phyloP scores from a whole-genome alignment of 2,888 invertebrate species.

The Ischnura elegans region DNA sequence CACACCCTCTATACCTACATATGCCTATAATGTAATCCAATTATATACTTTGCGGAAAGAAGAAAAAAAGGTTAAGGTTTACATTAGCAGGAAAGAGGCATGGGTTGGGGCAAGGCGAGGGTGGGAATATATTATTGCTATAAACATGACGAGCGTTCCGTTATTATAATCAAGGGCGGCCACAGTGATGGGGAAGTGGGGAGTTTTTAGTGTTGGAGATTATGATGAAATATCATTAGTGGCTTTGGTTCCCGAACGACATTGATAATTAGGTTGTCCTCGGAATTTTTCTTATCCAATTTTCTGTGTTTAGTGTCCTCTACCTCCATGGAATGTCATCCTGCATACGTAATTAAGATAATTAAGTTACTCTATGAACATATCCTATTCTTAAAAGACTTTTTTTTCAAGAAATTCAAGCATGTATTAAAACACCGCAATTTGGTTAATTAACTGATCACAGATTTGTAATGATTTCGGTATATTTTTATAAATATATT shows the following conservation, averaged over 20 bases:
- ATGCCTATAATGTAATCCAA: constrained; percentile 61
- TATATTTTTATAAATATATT: too few species aligned
- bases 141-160: constrained; percentile 9
- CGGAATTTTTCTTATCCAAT: background rate
- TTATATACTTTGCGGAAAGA: constrained; percentile 37
- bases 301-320: background rate
- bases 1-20: constrained; percentile 12
- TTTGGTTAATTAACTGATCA: too few species aligned
- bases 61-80: constrained; percentile 18
- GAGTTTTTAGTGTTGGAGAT: background rate
- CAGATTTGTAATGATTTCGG: too few species aligned
- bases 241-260: background rate
- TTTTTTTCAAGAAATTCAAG: too few species aligned
- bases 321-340: background rate
- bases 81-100: background rate
- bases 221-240: constrained; percentile 24
- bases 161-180: background rate
- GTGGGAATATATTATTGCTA: constrained; percentile 28
- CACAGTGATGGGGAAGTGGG: background rate
- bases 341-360: too few species aligned
- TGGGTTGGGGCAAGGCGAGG: background rate
- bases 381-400: too few species aligned
- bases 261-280: background rate
- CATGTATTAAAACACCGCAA: too few species aligned
- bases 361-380: too few species aligned